These are phyloP conservation scores for Sebastes paucispinis DNA, from an alignment of 2,797 vertebrate genomes.

Conservation along the genomic window DNA sequence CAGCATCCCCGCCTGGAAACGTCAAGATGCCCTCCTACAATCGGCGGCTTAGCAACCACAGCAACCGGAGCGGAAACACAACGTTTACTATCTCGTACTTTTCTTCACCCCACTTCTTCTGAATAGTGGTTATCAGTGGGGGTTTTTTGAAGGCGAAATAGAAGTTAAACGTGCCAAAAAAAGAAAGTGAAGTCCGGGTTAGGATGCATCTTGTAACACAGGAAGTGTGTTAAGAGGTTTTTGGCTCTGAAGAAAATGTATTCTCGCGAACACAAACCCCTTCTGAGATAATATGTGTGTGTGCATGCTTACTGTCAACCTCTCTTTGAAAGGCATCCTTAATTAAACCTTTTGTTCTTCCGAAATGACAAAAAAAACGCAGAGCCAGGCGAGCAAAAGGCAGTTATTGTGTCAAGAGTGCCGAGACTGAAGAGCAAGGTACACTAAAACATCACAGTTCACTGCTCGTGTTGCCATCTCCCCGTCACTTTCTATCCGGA, in stretches of 20 bases:
- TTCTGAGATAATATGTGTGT: constrained; percentile 45
- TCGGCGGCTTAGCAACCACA: constrained; percentile 62
- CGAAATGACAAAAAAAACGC: constrained; percentile 58
- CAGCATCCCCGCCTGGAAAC: constrained; percentile 64
- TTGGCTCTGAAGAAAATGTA: constrained; percentile 25
- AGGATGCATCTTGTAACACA: constrained; percentile 18
- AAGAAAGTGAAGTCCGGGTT: constrained; percentile 11
- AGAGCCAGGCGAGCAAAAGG: constrained; percentile 68
- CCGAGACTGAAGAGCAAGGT: constrained; percentile 72
- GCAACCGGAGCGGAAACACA: constrained; percentile 40
- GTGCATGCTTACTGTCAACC: constrained; percentile 54
- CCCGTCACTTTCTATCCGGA: constrained; percentile 83
- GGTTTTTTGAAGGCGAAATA: constrained; percentile 27
- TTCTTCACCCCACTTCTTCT: constrained; percentile 8
- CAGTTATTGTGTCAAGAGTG: constrained; percentile 78
- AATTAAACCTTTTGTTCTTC: constrained; percentile 82
- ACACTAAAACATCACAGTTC: constrained; percentile 86
- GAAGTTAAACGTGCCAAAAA: constrained; percentile 18
- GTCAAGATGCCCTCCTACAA: constrained; percentile 67
- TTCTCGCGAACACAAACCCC: constrained; percentile 33
- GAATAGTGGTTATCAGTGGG: constrained; percentile 42
- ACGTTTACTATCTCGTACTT: constrained; percentile 22
- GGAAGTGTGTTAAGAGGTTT: constrained; percentile 34
- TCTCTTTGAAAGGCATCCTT: constrained; percentile 71
- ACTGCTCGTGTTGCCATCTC: constrained; percentile 84